Evolutionary conservation across 2,888 invertebrate genomes (phyloP), one percentile per base, ranked within the genome.

Genomic region (Cenopis cana): DNA sequence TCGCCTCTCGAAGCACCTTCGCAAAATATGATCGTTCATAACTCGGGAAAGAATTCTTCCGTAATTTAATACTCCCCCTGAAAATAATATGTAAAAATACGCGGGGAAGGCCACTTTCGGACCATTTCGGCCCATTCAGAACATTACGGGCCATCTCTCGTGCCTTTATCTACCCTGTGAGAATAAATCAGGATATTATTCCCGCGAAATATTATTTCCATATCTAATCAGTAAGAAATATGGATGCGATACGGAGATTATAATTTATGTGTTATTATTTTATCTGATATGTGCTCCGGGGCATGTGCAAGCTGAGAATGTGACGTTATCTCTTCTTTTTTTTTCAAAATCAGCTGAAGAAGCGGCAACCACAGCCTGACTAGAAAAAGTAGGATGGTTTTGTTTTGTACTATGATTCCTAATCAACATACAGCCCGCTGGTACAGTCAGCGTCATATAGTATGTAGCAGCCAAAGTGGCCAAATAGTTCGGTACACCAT

Each of bases 81-180:
- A 75, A 75, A 73, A 68, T 73, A 72, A 73, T 75, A 75, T 75
- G 74, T 74, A 74, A 74, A 75, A 75, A 74, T 75, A 72, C 68
- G 73, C 64, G 62, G 68, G 49, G 56, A 64, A 73, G 69, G 71
- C 73, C 74, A 75, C 74, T 74, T 73, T 72, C 68, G 72, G 67
- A 68, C 74, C 72, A 74, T 69, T 69, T 57, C 64, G 69, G 69
- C 56, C 74, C 61, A 68, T 71, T 73, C 72, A 66, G 69, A 72
- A 71, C 74, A 75, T 75, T 75, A 75, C 60, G 69, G 71, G 62
- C 71, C 72, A 72, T 74, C 76, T 72, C 71, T 72, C 66, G 38
- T 68, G 69, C 72, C 74, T 72, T 73, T 76, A 75, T 76, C 76
- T 74, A 61, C 61, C 69, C 57, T 41, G 62, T 56, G 55, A 20